Percentiles rank a stretch among this genome's conserved stretches.
phyloP scores from a whole-genome alignment of 1,140 invertebrate genomes.

The Drosophila ananassae region DNA sequence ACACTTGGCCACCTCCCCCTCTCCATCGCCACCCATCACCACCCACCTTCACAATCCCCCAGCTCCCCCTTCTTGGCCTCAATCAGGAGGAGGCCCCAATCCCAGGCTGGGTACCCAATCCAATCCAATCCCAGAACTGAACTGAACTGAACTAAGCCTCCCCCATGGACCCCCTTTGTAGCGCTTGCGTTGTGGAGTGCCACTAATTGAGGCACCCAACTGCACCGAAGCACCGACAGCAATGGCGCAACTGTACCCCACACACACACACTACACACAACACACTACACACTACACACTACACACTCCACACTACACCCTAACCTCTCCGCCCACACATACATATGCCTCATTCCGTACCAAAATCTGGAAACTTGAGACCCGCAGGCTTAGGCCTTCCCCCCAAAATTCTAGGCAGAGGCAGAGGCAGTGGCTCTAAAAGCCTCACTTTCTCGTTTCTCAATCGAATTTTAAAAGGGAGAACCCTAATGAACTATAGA shows the following conservation, averaged over 20 bases:
- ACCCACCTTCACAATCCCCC: no score
- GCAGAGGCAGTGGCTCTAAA: background rate
- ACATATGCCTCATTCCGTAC: background rate
- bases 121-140: conserved; percentile 11
- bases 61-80: background rate
- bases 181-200: conserved; percentile 60
- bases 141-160: conserved; percentile 14
- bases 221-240: conserved; percentile 54
- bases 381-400: background rate
- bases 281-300: conserved; percentile 14
- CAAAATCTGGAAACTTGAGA: background rate
- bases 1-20: conserved; percentile 68
- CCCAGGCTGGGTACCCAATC: background rate
- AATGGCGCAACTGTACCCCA: conserved; percentile 58
- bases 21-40: conserved; percentile 17
- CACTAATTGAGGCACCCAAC: conserved; percentile 76
- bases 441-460: background rate
- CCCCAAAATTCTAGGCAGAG: background rate
- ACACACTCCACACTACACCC: background rate
- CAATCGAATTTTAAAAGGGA: background rate
- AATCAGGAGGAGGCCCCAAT: conserved; percentile 16
- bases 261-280: conserved; percentile 12
- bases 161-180: conserved; percentile 2
- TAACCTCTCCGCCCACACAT: no score
- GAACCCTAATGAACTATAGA: background rate